Base-by-base conservation (phyloP, 1,140 invertebrate genomes). In the Lysiphlebus fabarum region DNA sequence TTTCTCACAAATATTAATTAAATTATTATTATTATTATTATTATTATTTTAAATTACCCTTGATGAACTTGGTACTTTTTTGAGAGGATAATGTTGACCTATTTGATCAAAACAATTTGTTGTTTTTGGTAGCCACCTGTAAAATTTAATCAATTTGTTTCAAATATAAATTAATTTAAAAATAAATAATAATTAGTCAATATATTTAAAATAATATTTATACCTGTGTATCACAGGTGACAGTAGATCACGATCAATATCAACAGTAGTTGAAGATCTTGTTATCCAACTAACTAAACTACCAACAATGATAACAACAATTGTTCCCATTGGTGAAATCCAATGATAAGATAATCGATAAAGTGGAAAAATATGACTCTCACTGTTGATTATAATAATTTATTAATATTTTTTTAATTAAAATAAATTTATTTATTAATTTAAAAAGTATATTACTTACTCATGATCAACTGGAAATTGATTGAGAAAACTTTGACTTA, bases 311-410 rank as follows among this genome's bases (percentile, higher is more conserved):
- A 91, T 69, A 0, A 88, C 85, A 0, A 84, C 80, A 3, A 81
- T 56, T 8, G 82, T 79, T 6, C 86, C 89, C 36, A 87, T 70
- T 3, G 87, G 86, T 53, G 90, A 87, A 68, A 92, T 89, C 87
- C 91, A 90, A 67, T 88, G 85, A 67, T 88, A 89, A 2, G 87
- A 89, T 33, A 90, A 66, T 12, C 86, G 82, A 74, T 89, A 90
- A 33, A 90, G 69, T 1, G 86, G 85, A 70, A 90, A 90, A 36
- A 90, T 76, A 12, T 80, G 65, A 0, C 75, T 73, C 55, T 78
- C 76, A 47, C 75, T 77, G 59, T 42, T 50, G 10, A 58, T 51
- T 44, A 51, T 51, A 41, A 17, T 12, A 4, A 7, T 8, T 10
- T 47, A 47, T 42, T 50, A 54, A 58, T 11, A 50, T 38, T 26